Base-by-base conservation (phyloP, 2,113 vertebrate species). In the Corythaeola cristata region DNA sequence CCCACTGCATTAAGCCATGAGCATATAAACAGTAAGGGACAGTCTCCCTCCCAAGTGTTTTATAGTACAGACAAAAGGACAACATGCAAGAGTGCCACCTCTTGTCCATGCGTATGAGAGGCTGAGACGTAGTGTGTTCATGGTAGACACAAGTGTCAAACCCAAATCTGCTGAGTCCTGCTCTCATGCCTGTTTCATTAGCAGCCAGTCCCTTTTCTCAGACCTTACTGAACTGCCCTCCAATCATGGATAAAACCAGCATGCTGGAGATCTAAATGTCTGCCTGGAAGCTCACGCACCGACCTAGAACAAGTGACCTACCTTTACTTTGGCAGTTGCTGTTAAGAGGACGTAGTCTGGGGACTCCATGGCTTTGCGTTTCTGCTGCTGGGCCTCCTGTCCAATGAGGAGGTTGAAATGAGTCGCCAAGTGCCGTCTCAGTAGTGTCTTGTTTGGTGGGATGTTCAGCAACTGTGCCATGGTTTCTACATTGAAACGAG, bases 391-490 rank as follows among this genome's bases (percentile, higher is more conserved):
- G 22, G 99, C 99, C 94, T 99, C 99, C 12, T 97, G 98, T 30
- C 99, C 99, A 7, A 99, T 97, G 52, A 99, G 98, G 81, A 99
- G 98, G 94, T 98, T 99, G 97, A 99, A 99, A 85, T 99, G 99
- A 32, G 99, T 99, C 6, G 98, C 99, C 85, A 99, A 95, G 96
- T 99, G 99, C 45, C 99, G 98, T 41, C 99, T 98, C 97, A 99
- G 97, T 45, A 99, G 98, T 0, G 99, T 99, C 97, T 99, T 99
- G 97, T 99, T 99, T 8, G 99, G 99, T 17, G 99, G 99, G 96
- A 99, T 99, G 97, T 99, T 99, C 69, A 99, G 96, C 93, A 99
- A 95, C 97, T 99, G 98, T 7, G 99, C 99, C 99, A 99, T 99
- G 23, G 99, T 99, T 97, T 99, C 99, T 19, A 99, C 99, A 3